Conservation (phyloP, 2,113 vertebrate genomes). For the Nestor notabilis region DNA sequence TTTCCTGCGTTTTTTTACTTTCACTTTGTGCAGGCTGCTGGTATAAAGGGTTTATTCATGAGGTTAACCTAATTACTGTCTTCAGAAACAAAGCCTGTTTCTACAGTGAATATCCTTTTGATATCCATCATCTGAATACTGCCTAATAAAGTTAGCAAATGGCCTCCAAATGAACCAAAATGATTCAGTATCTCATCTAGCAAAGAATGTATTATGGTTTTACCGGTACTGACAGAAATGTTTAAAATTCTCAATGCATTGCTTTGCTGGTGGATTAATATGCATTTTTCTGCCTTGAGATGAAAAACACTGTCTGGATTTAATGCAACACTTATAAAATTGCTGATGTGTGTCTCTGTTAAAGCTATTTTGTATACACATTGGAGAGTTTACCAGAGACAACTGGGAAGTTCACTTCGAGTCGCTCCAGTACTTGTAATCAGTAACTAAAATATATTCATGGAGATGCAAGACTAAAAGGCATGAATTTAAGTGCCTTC, state of each 20-base stretch:
- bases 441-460: background rate
- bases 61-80: slow-evolving; percentile 54
- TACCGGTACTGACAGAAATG: background rate
- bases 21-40: background rate
- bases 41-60: background rate
- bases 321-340: background rate
- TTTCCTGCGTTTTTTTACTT: background rate
- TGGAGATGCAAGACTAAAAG: background rate
- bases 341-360: background rate
- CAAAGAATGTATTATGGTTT: background rate
- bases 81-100: slow-evolving; percentile 38
- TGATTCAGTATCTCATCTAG: background rate
- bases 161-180: slow-evolving; percentile 30
- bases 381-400: background rate
- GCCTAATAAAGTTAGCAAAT: background rate
- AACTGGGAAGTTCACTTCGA: background rate
- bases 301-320: background rate
- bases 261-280: background rate
- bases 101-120: slow-evolving; percentile 31
- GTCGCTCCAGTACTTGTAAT: background rate
- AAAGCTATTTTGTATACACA: background rate
- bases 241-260: background rate
- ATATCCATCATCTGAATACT: slow-evolving; percentile 29
- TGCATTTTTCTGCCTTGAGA: background rate
- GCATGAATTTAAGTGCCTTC: background rate